Evolutionary conservation across 2,797 vertebrate genomes (phyloP).

Genomic region (Hydrolagus colliei): DNA sequence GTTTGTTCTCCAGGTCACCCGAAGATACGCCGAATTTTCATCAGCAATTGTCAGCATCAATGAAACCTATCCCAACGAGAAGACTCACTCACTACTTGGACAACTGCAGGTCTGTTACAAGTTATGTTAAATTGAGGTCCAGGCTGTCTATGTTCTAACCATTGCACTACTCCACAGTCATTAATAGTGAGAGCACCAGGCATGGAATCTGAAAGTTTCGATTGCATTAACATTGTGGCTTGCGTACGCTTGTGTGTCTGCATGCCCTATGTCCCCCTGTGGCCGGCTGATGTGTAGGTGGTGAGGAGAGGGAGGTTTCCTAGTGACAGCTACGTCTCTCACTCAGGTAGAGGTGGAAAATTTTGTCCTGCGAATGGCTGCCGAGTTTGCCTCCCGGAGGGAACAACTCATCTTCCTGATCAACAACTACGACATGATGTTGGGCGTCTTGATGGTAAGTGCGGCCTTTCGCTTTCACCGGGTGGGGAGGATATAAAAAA

Average conservation of each 20-base stretch:
- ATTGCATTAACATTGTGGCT: not conserved
- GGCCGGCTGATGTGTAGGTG: not conserved
- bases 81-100: slow-evolving; percentile 68
- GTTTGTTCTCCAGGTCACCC: slow-evolving; percentile 65
- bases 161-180: too few species aligned
- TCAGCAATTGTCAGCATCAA: slow-evolving; percentile 91
- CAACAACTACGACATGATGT: slow-evolving; percentile 94
- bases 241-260: not conserved
- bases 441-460: slow-evolving; percentile 78
- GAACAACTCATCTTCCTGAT: slow-evolving; percentile 91
- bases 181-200: too few species aligned
- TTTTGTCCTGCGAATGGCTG: slow-evolving; percentile 86
- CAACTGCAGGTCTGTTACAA: slow-evolving; percentile 70
- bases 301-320: not conserved
- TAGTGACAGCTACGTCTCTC: not conserved
- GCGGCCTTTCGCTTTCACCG: not conserved
- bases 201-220: not conserved
- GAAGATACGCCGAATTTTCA: slow-evolving; percentile 84
- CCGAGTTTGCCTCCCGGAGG: slow-evolving; percentile 82
- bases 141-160: not conserved
- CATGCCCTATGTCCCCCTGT: not conserved
- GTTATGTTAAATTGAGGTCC: too few species aligned
- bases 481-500: too few species aligned
- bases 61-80: slow-evolving; percentile 82
- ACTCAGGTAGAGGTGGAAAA: slow-evolving; percentile 81